Evolutionary conservation across 2,797 vertebrate species (phyloP).

Genomic region (Diceros bicornis): DNA sequence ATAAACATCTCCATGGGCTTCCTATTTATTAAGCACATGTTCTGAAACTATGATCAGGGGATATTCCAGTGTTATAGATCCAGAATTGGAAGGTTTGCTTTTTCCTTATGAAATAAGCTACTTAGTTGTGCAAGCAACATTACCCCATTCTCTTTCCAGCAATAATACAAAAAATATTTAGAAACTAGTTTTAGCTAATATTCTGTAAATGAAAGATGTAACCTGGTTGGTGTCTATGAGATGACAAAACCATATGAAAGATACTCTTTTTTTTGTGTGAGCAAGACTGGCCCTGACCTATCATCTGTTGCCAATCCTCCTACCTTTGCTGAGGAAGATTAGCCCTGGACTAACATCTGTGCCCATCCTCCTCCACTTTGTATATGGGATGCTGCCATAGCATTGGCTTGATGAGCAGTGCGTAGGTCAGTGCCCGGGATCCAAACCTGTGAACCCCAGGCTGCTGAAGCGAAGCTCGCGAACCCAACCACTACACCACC

Average conservation of each 20-base stretch:
- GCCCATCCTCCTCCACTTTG: too few relatives aligned
- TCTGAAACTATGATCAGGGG: neutral
- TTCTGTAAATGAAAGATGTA: neutral
- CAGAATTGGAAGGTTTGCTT: neutral
- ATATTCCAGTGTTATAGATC: neutral
- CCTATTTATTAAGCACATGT: neutral
- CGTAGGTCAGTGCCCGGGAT: too few relatives aligned
- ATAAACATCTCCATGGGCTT: neutral
- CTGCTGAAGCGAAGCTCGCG: too few relatives aligned
- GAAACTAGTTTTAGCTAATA: conserved; percentile 18
- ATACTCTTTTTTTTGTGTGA: neutral
- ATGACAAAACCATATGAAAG: neutral
- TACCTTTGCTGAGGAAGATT: too few relatives aligned
- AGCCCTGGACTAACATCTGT: too few relatives aligned
- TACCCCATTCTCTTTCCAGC: neutral
- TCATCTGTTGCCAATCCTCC: too few relatives aligned
- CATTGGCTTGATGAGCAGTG: too few relatives aligned
- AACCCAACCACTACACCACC: too few relatives aligned
- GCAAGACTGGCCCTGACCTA: too few relatives aligned
- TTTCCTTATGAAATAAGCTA: neutral
- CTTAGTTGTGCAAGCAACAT: neutral
- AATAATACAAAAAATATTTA: conserved; percentile 13
- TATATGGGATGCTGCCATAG: too few relatives aligned
- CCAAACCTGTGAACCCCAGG: too few relatives aligned
- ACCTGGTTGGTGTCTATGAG: neutral